Conservation (phyloP, 2,113 vertebrate genomes). For the Channa argus region DNA sequence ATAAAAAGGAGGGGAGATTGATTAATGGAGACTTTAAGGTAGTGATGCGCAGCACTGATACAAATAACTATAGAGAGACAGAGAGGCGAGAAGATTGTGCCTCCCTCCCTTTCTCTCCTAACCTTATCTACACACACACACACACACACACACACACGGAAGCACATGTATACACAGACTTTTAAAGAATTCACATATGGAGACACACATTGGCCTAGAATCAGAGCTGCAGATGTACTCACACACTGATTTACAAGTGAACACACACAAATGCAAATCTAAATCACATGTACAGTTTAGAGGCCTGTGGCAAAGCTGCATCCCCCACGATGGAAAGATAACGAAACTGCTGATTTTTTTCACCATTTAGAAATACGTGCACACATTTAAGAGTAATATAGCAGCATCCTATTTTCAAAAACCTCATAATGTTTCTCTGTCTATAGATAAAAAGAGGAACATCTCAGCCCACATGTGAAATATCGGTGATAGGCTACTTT, state of each 20-base stretch:
- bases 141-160: neutral
- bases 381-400: conserved; percentile 82
- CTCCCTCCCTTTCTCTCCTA: conserved; percentile 35
- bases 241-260: neutral
- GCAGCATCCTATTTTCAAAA: conserved; percentile 71
- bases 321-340: conserved; percentile 81
- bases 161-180: conserved; percentile 23
- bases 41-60: conserved; percentile 84
- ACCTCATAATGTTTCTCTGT: conserved; percentile 70
- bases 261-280: conserved; percentile 32
- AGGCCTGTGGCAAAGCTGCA: conserved; percentile 82
- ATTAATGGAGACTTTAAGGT: conserved; percentile 88
- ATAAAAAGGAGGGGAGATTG: conserved; percentile 83
- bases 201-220: conserved; percentile 25
- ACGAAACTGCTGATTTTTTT: conserved; percentile 81
- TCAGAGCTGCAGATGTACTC: conserved; percentile 21
- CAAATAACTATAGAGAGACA: conserved; percentile 79
- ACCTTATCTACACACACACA: neutral
- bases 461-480: conserved; percentile 74
- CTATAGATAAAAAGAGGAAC: conserved; percentile 50
- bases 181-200: conserved; percentile 39
- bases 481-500: conserved; percentile 56
- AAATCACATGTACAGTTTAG: conserved; percentile 72
- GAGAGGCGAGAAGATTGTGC: conserved; percentile 62
- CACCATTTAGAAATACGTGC: conserved; percentile 82